These are phyloP conservation scores for Steinernema khuongi DNA, from an alignment of 1,140 invertebrate genomes.

Conservation along the genomic window DNA sequence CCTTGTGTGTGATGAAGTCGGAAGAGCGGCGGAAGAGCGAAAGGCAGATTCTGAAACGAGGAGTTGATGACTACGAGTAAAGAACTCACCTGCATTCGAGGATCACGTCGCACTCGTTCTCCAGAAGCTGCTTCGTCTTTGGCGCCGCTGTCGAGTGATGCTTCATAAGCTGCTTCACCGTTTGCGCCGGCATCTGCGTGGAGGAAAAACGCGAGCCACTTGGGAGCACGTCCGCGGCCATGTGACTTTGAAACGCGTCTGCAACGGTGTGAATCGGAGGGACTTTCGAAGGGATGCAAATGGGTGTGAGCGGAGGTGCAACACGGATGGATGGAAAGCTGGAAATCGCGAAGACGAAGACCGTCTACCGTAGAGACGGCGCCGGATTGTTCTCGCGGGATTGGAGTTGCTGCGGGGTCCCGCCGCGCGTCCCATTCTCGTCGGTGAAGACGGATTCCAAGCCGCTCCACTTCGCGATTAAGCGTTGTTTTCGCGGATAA, in stretches of 20 bases:
- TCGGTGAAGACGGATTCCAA: no score
- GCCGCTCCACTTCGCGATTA: no score
- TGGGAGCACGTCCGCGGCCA: slow-evolving; percentile 2
- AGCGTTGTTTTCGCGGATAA: no score
- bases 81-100: slow-evolving; percentile 2
- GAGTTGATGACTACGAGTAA: neutral
- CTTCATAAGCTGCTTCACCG: neutral
- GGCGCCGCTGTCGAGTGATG: neutral
- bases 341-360: no score
- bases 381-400: no score
- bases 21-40: neutral
- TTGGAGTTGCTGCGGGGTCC: no score
- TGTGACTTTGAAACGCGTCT: neutral
- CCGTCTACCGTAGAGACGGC: no score
- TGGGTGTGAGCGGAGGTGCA: no score
- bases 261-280: no score
- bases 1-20: neutral
- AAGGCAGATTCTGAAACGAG: neutral
- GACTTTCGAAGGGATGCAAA: no score
- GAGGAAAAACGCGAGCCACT: neutral
- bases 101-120: neutral
- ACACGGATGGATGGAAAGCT: no score
- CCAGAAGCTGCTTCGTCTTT: neutral
- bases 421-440: no score
- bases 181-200: neutral